Percentiles rank a stretch among this genome's conserved stretches.
Evolutionary conservation across 2,113 vertebrate species (phyloP).

Genomic region (Festucalex cinctus): DNA sequence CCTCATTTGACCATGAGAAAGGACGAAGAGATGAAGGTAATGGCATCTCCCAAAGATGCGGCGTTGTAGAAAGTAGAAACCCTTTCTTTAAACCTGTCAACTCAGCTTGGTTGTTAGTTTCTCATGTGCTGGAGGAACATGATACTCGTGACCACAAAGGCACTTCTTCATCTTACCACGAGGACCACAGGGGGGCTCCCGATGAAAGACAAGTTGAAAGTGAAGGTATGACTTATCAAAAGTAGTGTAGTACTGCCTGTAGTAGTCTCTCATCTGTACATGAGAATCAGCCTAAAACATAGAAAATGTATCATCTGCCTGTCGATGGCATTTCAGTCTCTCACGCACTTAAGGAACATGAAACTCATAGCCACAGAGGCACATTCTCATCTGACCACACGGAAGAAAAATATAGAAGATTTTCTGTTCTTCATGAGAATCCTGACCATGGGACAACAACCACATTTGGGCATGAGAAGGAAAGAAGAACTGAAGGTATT

Average conservation of each 20-base stretch:
- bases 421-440: background rate
- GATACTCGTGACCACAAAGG: constrained; percentile 4
- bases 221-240: background rate
- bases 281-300: background rate
- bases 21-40: no score
- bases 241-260: background rate
- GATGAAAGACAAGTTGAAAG: background rate
- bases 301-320: background rate
- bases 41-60: no score
- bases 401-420: background rate
- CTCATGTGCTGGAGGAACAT: constrained; percentile 12
- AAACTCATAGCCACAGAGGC: background rate
- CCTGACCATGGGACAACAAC: background rate
- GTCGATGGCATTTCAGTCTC: background rate
- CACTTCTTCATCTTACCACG: background rate
- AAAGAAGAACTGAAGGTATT: background rate
- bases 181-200: background rate
- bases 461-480: background rate
- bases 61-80: no score
- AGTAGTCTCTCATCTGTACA: background rate
- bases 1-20: no score
- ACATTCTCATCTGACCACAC: background rate
- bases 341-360: background rate
- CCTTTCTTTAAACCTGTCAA: no score
- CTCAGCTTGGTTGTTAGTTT: background rate